phyloP scores from a whole-genome alignment of 2,888 invertebrate species.

The Rhagonycha lutea region DNA sequence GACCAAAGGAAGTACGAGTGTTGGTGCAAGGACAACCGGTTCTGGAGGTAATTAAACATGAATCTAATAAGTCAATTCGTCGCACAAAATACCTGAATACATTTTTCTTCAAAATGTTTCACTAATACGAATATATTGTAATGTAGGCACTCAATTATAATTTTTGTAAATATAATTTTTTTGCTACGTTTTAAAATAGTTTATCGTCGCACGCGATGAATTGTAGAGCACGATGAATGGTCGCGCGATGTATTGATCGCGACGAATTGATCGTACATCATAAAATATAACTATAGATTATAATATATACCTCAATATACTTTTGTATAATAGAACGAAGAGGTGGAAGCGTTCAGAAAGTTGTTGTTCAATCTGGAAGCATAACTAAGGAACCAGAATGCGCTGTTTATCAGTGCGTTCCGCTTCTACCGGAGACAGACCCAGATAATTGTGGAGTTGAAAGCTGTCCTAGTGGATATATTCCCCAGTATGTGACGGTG shows the following conservation, averaged over 20 bases:
- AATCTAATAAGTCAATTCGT: too few species aligned
- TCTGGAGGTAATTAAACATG: slow-evolving; percentile 1
- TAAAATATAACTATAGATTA: too few species aligned
- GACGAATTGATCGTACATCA: too few species aligned
- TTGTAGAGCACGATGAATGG: too few species aligned
- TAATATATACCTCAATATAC: neutral
- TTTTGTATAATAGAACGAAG: slow-evolving; percentile 2
- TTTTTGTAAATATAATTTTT: too few species aligned
- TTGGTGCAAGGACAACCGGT: slow-evolving; percentile 18
- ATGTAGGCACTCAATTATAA: too few species aligned
- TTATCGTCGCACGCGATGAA: too few species aligned
- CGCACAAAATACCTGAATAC: too few species aligned
- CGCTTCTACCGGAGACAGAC: slow-evolving; percentile 54
- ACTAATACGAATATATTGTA: too few species aligned
- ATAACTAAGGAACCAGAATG: slow-evolving; percentile 48
- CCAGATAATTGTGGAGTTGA: slow-evolving; percentile 48
- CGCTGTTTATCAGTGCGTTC: slow-evolving; percentile 61
- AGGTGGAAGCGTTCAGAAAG: neutral
- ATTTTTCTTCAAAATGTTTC: too few species aligned
- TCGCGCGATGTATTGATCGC: too few species aligned
- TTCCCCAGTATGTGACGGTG: slow-evolving; percentile 32
- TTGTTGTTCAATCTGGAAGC: neutral
- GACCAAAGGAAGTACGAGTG: slow-evolving; percentile 27
- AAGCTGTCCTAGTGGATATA: slow-evolving; percentile 65
- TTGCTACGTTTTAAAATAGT: too few species aligned